Conservation (phyloP, 2,797 vertebrate genomes). For the Choloepus didactylus region DNA sequence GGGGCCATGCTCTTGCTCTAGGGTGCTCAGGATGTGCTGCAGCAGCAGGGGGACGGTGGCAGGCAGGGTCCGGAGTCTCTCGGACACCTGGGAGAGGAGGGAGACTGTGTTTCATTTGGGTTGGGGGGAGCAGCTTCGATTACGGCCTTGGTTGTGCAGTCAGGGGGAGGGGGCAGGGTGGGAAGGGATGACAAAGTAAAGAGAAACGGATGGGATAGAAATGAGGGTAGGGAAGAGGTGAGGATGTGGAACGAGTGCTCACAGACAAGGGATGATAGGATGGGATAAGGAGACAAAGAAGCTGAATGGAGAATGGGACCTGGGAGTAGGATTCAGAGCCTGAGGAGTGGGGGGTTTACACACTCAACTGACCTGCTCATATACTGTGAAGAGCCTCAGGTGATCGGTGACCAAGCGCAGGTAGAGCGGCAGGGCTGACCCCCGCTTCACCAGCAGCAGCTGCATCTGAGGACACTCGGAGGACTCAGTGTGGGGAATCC, state of each 20-base stretch:
- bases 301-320: neutral
- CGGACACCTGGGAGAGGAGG: conserved; percentile 81
- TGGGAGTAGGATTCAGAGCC: too few relatives aligned
- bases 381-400: conserved; percentile 92
- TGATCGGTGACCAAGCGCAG: conserved; percentile 90
- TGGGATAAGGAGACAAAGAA: neutral
- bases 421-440: conserved; percentile 92
- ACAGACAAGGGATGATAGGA: neutral
- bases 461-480: conserved; percentile 88
- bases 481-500: neutral
- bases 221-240: accelerated
- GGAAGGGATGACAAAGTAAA: neutral
- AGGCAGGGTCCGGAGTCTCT: conserved; percentile 88
- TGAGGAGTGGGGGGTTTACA: neutral
- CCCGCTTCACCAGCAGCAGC: conserved; percentile 92
- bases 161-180: neutral
- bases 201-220: neutral
- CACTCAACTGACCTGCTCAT: conserved; percentile 90
- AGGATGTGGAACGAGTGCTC: neutral
- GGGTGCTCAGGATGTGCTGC: conserved; percentile 88
- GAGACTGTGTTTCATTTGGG: accelerated
- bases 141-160: neutral
- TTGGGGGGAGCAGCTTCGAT: neutral
- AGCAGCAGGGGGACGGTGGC: conserved; percentile 90
- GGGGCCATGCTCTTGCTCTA: conserved; percentile 89